Conservation (phyloP, 2,113 vertebrate species). For the Eptesicus fuscus region DNA sequence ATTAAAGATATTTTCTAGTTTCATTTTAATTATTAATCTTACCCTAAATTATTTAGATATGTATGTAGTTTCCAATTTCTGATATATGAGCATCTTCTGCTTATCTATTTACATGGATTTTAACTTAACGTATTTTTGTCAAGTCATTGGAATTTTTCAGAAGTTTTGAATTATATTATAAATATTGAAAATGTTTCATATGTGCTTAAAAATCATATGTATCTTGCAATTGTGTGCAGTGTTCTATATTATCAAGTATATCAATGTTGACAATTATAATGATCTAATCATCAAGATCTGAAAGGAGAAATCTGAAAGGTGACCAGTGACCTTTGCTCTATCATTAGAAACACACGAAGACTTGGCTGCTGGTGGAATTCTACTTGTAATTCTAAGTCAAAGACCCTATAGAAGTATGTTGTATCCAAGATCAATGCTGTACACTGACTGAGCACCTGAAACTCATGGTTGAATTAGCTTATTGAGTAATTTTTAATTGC, state of each 20-base stretch:
- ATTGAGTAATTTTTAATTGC: not conserved
- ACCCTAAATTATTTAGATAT: not conserved
- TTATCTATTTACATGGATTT: not conserved
- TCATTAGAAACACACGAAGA: not conserved
- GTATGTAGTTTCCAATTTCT: not conserved
- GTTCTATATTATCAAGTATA: not conserved
- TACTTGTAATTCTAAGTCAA: not conserved
- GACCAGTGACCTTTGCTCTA: not conserved
- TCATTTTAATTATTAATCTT: not conserved
- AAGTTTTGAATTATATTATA: not conserved
- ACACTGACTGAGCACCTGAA: not conserved
- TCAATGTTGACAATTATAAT: not conserved
- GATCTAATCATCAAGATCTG: not conserved
- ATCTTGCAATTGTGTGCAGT: not conserved
- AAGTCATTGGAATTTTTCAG: not conserved
- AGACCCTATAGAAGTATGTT: not conserved
- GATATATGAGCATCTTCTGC: not conserved
- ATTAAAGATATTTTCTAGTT: not conserved
- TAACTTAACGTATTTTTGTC: not conserved
- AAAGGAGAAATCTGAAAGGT: not conserved
- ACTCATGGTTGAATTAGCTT: not conserved
- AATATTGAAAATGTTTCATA: not conserved
- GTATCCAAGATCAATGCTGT: not conserved
- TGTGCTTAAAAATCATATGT: not conserved
- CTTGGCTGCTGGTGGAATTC: not conserved